A percentile compares a stretch with the other conserved stretches of the same genome.
These are phyloP conservation scores for Spodoptera exigua DNA, from an alignment of 2,888 invertebrate genomes.

Conservation along the genomic window DNA sequence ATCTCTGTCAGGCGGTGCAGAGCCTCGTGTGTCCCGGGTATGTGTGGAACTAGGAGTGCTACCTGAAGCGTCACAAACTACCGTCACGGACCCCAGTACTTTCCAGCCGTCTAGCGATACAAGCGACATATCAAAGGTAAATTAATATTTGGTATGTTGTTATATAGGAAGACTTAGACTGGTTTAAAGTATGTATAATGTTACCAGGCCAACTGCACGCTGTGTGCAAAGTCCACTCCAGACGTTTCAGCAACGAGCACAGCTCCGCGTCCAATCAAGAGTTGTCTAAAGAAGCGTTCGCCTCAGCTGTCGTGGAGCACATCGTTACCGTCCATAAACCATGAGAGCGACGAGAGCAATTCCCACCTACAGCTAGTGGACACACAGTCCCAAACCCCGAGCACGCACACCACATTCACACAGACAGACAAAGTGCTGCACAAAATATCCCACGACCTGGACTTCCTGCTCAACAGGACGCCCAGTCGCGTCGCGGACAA, in stretches of 20 bases:
- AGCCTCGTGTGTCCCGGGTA: constrained; percentile 82
- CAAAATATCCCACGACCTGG: constrained; percentile 94
- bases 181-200: background rate
- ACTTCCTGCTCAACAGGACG: constrained; percentile 93
- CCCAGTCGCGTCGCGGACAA: constrained; percentile 67
- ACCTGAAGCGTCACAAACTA: constrained; percentile 37
- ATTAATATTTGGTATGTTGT: background rate
- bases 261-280: constrained; percentile 82
- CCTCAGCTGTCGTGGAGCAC: constrained; percentile 71
- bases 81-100: constrained; percentile 60
- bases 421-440: constrained; percentile 92
- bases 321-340: constrained; percentile 76
- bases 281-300: constrained; percentile 82
- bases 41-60: constrained; percentile 88
- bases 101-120: constrained; percentile 69
- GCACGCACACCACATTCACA: constrained; percentile 75
- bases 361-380: constrained; percentile 81
- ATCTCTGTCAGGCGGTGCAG: constrained; percentile 26
- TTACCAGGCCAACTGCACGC: constrained; percentile 73
- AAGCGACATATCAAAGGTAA: constrained; percentile 72
- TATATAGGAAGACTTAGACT: too few relatives aligned
- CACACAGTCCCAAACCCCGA: constrained; percentile 76
- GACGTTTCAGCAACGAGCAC: constrained; percentile 77
- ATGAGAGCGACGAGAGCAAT: constrained; percentile 66
- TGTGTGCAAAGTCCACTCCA: constrained; percentile 82